Percentiles rank a stretch among this genome's conserved stretches.
Evolutionary conservation across 2,113 vertebrate genomes (phyloP).

Genomic region (Mixornis gularis): DNA sequence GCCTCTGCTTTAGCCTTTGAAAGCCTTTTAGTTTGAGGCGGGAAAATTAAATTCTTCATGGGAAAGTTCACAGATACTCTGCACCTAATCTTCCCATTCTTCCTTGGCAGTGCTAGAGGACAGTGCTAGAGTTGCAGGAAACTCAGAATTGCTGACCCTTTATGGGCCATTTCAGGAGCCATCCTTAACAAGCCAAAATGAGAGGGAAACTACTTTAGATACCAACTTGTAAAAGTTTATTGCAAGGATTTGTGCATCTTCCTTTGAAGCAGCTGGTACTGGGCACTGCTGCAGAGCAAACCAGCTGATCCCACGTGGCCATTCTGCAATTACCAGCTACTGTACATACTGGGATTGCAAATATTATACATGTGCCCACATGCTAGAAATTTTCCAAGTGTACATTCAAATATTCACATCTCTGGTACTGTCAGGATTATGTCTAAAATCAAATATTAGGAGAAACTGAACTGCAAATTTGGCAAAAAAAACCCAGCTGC

Average conservation of each 20-base stretch:
- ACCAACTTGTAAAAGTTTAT: neutral
- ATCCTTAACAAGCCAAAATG: neutral
- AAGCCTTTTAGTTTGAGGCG: neutral
- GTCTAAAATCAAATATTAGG: neutral
- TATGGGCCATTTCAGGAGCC: neutral
- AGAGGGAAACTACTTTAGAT: neutral
- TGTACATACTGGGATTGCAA: neutral
- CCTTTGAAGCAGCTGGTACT: neutral
- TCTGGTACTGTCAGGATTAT: neutral
- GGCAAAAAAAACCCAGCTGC: neutral
- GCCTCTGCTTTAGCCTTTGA: neutral
- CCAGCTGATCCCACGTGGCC: neutral
- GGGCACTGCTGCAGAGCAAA: neutral
- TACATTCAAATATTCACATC: neutral
- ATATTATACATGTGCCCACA: fast-evolving
- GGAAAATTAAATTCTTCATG: neutral
- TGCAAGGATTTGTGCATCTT: neutral
- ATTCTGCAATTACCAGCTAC: neutral
- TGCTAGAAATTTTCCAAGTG: neutral
- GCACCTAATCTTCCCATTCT: neutral
- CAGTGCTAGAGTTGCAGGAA: neutral
- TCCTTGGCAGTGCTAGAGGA: neutral
- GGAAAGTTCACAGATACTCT: neutral
- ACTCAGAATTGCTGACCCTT: neutral
- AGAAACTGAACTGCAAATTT: neutral